A percentile compares a stretch with the other conserved stretches of the same genome.
These are phyloP conservation scores for Elysia crispata DNA, from an alignment of 2,888 invertebrate genomes.

Conservation along the genomic window DNA sequence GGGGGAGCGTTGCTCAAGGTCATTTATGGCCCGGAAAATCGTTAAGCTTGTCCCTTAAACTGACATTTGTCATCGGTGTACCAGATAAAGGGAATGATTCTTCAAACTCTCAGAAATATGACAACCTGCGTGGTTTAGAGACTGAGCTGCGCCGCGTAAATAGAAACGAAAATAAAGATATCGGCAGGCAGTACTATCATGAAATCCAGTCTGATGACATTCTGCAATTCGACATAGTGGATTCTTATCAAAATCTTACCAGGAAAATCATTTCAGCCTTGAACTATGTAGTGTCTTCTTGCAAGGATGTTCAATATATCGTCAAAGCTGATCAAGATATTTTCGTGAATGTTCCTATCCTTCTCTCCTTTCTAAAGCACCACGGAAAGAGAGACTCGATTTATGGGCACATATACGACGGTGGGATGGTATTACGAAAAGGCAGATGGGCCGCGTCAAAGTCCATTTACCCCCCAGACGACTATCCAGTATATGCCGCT, in stretches of 20 bases:
- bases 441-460: conserved; percentile 41
- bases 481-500: conserved; percentile 41
- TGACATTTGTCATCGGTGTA: too few species aligned
- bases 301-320: background rate
- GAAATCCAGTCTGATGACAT: conserved; percentile 22
- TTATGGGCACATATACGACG: conserved; percentile 36
- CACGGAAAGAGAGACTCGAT: conserved; percentile 38
- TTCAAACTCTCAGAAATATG: too few species aligned
- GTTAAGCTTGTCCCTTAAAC: too few species aligned
- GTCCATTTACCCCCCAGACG: conserved; percentile 5
- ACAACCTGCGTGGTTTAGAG: too few species aligned
- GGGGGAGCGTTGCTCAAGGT: too few species aligned
- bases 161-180: too few species aligned
- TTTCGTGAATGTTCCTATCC: conserved; percentile 42
- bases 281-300: conserved; percentile 2
- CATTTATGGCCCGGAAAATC: too few species aligned
- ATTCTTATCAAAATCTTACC: conserved; percentile 41
- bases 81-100: too few species aligned
- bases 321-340: conserved; percentile 47
- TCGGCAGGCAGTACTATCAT: too few species aligned
- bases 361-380: conserved; percentile 29
- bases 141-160: too few species aligned
- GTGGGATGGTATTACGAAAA: conserved; percentile 9
- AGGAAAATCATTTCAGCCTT: conserved; percentile 35
- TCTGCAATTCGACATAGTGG: conserved; percentile 38